These are phyloP conservation scores for Propithecus perrieri DNA, from an alignment of 2,797 vertebrate species.

Conservation along the genomic window DNA sequence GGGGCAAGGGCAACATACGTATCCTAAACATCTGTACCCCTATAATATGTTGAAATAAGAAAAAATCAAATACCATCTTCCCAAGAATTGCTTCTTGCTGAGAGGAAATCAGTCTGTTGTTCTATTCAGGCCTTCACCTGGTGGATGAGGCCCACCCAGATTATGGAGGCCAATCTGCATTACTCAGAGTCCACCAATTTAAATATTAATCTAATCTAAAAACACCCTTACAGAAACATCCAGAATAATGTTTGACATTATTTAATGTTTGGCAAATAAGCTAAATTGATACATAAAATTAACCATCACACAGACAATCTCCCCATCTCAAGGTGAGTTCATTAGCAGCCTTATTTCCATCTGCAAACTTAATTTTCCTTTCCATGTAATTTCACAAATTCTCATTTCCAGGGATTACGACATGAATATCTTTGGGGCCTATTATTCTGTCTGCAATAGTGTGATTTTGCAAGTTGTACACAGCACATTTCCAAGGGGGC, in stretches of 20 bases:
- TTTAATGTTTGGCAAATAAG: background rate
- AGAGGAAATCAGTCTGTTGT: background rate
- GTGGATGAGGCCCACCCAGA: background rate
- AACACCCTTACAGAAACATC: constrained; percentile 4
- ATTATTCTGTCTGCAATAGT: background rate
- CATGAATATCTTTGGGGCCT: background rate
- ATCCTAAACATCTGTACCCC: no score
- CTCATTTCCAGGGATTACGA: background rate
- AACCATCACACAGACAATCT: background rate
- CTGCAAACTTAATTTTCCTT: background rate
- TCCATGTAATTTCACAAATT: background rate
- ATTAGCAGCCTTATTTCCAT: background rate
- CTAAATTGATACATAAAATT: background rate
- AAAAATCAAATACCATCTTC: background rate
- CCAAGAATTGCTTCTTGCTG: background rate
- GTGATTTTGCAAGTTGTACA: background rate
- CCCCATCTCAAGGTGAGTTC: background rate
- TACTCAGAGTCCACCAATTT: background rate
- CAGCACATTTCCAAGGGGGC: background rate
- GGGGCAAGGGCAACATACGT: no score
- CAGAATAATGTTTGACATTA: background rate
- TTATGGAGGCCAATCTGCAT: background rate
- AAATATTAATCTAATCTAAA: constrained; percentile 20
- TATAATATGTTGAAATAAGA: no score
- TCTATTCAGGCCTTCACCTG: background rate